Base-by-base conservation (phyloP, 2,888 invertebrate genomes). In the Salpingus planirostris region DNA sequence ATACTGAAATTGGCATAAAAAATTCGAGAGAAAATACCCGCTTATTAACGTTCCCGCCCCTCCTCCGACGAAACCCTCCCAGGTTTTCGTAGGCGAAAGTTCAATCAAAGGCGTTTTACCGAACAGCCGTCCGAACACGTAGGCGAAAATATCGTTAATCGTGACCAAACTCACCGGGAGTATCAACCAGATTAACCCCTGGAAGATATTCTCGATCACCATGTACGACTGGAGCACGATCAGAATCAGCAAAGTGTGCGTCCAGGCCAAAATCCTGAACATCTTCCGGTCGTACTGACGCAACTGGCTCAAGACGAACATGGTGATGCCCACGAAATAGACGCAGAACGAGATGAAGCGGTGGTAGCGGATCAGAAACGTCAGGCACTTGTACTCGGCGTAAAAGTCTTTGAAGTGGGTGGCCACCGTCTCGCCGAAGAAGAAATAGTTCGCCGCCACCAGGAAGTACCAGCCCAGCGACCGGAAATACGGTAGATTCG, bases 31-130 rank as follows among this genome's bases (percentile, higher is more conserved):
- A 57, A 86, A 43, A 46, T 89, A 69, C 49, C 93, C 93, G 64
- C 93, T 85, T 27, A 89, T 57, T 15, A 98, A 83, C 2, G 97
- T 97, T 13, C 91, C 84, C 52, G 97, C 65, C 6, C 91, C 96
- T 29, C 97, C 98, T 13, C 97, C 97, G 52, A 98, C 87, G 65
- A 97, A 98, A 3, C 98, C 98, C 68, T 99, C 98, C 92, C 97
- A 95, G 2, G 98, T 99, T 68, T 99, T 99, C 69, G 97, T 99
- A 2, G 98, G 98, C 29, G 97, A 97, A 29, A 98, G 72, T 65
- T 96, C 85, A 62, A 98, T 99, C 39, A 99, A 76, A 1, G 97
- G 98, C 1, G 98, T 99, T 62, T 85, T 87, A 24, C 98, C 98
- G 64, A 93, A 95, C 76, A 96, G 90, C 72, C 95, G 95, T 4